Base-by-base conservation (phyloP, 2,888 invertebrate genomes). In the Philaethria dido region DNA sequence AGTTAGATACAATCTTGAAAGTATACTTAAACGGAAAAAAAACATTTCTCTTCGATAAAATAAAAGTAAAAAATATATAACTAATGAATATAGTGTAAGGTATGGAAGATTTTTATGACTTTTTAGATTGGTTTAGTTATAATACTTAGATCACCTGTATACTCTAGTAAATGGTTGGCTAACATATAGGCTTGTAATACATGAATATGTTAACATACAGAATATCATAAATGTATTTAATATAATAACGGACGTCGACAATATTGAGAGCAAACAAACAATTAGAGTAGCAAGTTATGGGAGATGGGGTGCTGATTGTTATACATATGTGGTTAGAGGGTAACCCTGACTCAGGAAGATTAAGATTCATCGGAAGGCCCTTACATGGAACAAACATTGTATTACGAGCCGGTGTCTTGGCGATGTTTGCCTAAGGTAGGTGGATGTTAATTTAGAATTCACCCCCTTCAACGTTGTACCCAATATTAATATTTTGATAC, bases 231-330 rank as follows among this genome's bases (percentile, higher is more conserved):
- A 88, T 86, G 88, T 79, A 78, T 79, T 78, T 76, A 77, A 77
- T 76, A 78, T 77, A 77, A 78, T 78, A 79, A 76, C 72, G 87
- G 83, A 84, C 87, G 83, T 88, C 87, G 84, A 90, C 90, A 91
- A 91, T 91, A 92, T 92, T 85, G 88, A 81, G 85, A 85, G 91
- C 89, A 92, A 92, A 92, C 92, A 92, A 92, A 92, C 92, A 92
- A 92, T 92, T 92, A 92, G 88, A 88, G 84, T n/a, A n/a, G 87
- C 83, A 87, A 87, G 84, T 88, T 86, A 86, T 82, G 87, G 86
- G 64, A 79, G 78, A 74, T 69, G 77, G 83, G 89, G 86, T 78
- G 84, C 83, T 90, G 90, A 92, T 92, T 92, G 91, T 89, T 91
- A 91, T 89, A 89, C 85, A 87, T 85, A 92, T 92, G 88, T 91